Evolutionary conservation across 2,113 vertebrate genomes (phyloP), one percentile per base, ranked within the genome.

Genomic region (Toxotes chatareus): DNA sequence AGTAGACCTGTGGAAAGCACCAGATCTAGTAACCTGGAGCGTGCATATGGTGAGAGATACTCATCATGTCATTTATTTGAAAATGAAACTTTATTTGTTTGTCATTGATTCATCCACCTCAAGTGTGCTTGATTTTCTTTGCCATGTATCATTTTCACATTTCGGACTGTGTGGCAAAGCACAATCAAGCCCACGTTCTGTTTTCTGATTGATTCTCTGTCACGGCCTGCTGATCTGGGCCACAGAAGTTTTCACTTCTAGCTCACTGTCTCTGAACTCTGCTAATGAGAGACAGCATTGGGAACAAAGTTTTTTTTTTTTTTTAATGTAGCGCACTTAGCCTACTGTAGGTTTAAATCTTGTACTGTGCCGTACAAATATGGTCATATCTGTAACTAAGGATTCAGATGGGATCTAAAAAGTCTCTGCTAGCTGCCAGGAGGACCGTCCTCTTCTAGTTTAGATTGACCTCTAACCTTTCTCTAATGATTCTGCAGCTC

Each of bases 261-360:
- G 87, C 68, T 68, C 62, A 70, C 47, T 11, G 56, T 79, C 81
- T 81, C 62, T 75, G 34, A 65, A 53, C 60, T 78, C 57, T 68
- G 79, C 67, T 32, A 72, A 36, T 68, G 32, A 27, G 77, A 80
- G 67, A 80, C 74, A 31, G 64, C 60, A 59, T 78, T 75, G 86
- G 86, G 88, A 93, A 88, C 89, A 91, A 87, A 79, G n/a, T 77
- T 56, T 38, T 53, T 53, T 42, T 40, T 47, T 19, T 49, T 47
- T 67, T 49, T 38, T 36, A 51, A 73, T 61, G 70, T 16, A 49
- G 78, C 62, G 53, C 82, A 75, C 64, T 87, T 84, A 56, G 16
- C 72, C 23, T 61, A 8, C 36, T 56, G 57, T 36, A 70, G 53
- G 69, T 70, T 53, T 64, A 19, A 49, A 77, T 40, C 51, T 56